These are phyloP conservation scores for Malurus cyaneus DNA, from an alignment of 2,113 vertebrate species.

Conservation along the genomic window DNA sequence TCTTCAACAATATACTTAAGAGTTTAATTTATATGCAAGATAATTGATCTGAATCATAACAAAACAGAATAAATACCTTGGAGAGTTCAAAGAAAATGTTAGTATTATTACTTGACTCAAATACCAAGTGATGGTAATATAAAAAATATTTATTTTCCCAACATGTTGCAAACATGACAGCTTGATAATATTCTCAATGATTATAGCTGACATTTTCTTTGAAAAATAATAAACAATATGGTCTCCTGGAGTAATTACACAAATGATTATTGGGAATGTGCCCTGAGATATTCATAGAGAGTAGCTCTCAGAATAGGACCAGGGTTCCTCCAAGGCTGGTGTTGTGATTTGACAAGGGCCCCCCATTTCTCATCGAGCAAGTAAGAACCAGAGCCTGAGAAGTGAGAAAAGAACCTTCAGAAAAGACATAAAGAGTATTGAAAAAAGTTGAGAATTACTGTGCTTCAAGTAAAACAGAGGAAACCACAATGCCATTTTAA, in stretches of 20 bases:
- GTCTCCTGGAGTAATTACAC: background rate
- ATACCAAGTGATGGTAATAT: background rate
- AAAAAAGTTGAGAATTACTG: background rate
- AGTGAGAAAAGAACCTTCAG: background rate
- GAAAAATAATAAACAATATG: background rate
- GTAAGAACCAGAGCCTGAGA: background rate
- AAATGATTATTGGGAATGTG: background rate
- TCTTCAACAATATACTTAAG: background rate
- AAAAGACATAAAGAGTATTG: background rate
- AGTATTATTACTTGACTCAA: background rate
- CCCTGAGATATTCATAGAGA: background rate
- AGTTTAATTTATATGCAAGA: background rate
- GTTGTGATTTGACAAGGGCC: background rate
- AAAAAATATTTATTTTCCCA: background rate
- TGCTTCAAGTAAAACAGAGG: background rate
- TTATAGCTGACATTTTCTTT: slow-evolving; percentile 3
- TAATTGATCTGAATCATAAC: background rate
- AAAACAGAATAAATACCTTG: background rate
- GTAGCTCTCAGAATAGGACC: background rate
- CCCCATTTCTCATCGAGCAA: background rate
- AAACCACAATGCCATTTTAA: background rate
- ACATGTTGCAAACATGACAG: background rate
- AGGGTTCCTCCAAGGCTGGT: background rate
- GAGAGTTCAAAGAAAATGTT: slow-evolving; percentile 4
- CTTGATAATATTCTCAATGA: background rate